phyloP scores from a whole-genome alignment of 2,888 invertebrate species.

The Bruchidius siliquastri region DNA sequence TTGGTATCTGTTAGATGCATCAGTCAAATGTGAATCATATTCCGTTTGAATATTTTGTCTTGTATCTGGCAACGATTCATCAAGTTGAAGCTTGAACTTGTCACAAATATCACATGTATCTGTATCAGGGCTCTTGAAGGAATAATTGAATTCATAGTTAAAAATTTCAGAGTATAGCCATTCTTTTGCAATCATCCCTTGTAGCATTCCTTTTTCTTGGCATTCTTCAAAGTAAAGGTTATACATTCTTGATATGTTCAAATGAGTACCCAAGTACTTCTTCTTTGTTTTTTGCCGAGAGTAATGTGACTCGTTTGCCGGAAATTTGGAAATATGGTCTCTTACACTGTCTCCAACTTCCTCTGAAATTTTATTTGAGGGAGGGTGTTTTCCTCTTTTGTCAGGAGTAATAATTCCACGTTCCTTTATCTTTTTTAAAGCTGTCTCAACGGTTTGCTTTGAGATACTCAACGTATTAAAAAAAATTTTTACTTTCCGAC shows the following conservation, averaged over 20 bases:
- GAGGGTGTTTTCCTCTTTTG: constrained; percentile 17
- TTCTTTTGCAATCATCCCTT: constrained; percentile 12
- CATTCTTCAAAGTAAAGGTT: constrained; percentile 12
- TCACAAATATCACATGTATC: constrained; percentile 13
- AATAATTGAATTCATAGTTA: constrained; percentile 13
- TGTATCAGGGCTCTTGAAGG: constrained; percentile 6
- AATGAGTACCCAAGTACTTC: constrained; percentile 11
- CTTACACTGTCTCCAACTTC: constrained; percentile 13
- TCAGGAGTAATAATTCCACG: constrained; percentile 13
- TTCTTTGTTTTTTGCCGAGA: constrained; percentile 9
- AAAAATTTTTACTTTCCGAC: constrained; percentile 7
- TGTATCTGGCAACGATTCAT: background rate
- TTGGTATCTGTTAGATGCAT: background rate
- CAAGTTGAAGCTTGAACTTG: background rate
- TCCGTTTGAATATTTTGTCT: background rate
- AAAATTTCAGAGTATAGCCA: constrained; percentile 16
- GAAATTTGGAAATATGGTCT: constrained; percentile 15
- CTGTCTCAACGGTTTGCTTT: constrained; percentile 13
- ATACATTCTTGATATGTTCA: constrained; percentile 14
- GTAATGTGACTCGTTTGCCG: constrained; percentile 13
- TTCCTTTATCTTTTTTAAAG: constrained; percentile 13
- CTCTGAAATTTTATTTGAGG: constrained; percentile 13
- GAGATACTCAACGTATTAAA: constrained; percentile 15
- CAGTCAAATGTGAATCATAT: background rate
- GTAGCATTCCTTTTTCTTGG: constrained; percentile 5